A percentile compares a stretch with the other conserved stretches of the same genome.
These are phyloP conservation scores for Diachrysia chrysitis DNA, from an alignment of 2,888 invertebrate species.

Conservation along the genomic window DNA sequence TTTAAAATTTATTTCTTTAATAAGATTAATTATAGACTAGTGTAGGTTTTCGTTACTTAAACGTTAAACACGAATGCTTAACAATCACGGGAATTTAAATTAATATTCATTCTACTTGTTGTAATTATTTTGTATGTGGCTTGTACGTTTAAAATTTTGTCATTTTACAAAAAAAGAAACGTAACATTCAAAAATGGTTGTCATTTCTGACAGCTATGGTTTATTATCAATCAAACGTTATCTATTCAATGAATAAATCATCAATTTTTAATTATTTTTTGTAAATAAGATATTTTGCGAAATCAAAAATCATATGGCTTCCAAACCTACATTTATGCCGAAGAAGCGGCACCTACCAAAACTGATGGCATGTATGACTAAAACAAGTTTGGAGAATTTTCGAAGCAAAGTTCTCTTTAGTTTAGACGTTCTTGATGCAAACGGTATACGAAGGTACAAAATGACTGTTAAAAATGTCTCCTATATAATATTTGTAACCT, in stretches of 20 bases:
- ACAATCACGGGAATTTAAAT: too few relatives aligned
- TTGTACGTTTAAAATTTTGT: background rate
- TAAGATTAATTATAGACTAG: too few relatives aligned
- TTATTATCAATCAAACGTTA: background rate
- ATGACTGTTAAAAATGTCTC: background rate
- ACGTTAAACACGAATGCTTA: too few relatives aligned
- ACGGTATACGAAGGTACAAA: constrained; percentile 79
- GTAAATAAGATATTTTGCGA: background rate
- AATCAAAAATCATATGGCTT: constrained; percentile 22
- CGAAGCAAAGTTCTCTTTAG: constrained; percentile 76
- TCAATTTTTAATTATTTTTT: background rate
- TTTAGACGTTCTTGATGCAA: constrained; percentile 77
- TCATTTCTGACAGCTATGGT: background rate
- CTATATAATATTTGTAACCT: too few relatives aligned
- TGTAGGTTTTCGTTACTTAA: too few relatives aligned
- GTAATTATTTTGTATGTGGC: background rate
- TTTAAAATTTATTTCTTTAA: too few relatives aligned
- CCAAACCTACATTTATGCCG: constrained; percentile 29
- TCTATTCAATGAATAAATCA: background rate
- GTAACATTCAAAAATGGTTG: background rate
- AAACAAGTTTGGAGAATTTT: constrained; percentile 78
- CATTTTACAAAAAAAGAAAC: background rate
- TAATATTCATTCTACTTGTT: too few relatives aligned
- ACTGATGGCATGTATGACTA: constrained; percentile 83
- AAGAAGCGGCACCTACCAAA: constrained; percentile 76